Evolutionary conservation across 2,888 invertebrate genomes (phyloP).

Genomic region (Holacanthella duospinosa): DNA sequence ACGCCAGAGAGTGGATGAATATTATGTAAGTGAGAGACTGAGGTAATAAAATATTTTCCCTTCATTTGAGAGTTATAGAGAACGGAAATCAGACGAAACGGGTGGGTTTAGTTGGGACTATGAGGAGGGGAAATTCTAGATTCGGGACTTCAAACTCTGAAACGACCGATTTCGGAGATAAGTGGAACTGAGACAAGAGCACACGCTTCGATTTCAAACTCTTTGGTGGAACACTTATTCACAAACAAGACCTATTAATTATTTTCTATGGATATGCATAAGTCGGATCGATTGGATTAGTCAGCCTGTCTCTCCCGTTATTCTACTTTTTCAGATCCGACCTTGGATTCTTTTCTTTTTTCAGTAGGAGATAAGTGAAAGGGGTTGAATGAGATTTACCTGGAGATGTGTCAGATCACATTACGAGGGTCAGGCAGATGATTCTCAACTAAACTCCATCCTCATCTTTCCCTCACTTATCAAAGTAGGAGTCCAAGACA

Average conservation of each 20-base stretch:
- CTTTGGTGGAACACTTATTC: not conserved
- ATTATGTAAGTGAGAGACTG: not conserved
- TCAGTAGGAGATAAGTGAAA: not conserved
- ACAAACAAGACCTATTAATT: not conserved
- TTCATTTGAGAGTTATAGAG: no score
- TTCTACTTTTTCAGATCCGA: no score
- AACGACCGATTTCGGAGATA: not conserved
- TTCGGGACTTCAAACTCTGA: not conserved
- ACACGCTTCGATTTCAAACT: not conserved
- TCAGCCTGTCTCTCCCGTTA: no score
- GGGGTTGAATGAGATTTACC: not conserved
- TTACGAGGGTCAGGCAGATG: no score
- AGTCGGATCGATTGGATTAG: not conserved
- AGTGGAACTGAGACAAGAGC: not conserved
- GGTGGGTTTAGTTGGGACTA: no score
- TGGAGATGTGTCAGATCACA: no score
- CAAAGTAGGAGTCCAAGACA: no score
- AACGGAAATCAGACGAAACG: not conserved
- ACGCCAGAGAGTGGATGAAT: no score
- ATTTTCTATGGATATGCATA: not conserved
- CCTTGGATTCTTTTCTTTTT: not conserved
- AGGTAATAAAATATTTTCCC: no score
- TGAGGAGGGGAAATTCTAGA: no score
- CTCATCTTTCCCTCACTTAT: no score
- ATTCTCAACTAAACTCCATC: no score